Evolutionary conservation across 1,140 invertebrate species (phyloP).

Genomic region (Antheraea mylitta): DNA sequence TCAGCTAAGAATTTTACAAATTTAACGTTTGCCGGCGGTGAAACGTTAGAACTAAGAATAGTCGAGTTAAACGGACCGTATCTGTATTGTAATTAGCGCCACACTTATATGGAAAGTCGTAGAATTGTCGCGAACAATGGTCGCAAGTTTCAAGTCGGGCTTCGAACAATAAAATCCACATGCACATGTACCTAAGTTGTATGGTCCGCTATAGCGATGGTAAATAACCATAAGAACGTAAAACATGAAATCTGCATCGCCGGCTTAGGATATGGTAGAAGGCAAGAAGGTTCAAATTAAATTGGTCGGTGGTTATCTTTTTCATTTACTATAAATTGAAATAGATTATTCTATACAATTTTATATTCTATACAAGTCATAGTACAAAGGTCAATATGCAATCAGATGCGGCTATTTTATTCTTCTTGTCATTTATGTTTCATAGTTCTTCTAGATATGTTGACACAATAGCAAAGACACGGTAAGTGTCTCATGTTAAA

Average conservation of each 20-base stretch:
- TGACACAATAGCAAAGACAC: too few species aligned
- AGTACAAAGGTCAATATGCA: too few species aligned
- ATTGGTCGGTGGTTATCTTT: not conserved
- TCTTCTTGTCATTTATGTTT: too few species aligned
- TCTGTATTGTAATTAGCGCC: slow-evolving; percentile 16
- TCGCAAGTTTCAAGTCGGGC: not conserved
- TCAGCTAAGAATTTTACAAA: slow-evolving; percentile 37
- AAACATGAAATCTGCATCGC: not conserved
- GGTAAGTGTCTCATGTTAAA: too few species aligned
- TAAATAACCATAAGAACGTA: not conserved
- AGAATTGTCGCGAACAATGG: slow-evolving; percentile 9
- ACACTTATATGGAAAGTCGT: not conserved
- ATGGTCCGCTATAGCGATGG: not conserved
- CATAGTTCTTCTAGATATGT: too few species aligned
- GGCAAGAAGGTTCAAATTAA: not conserved
- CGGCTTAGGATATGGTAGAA: too few species aligned
- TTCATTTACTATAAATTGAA: too few species aligned
- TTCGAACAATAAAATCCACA: slow-evolving; percentile 16
- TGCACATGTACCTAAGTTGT: slow-evolving; percentile 1
- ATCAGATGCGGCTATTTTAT: too few species aligned
- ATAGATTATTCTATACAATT: too few species aligned
- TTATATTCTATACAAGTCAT: too few species aligned
- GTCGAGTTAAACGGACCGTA: not conserved
- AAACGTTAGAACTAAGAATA: slow-evolving; percentile 17
- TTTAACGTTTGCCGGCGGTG: slow-evolving; percentile 13